A percentile compares a stretch with the other conserved stretches of the same genome.
phyloP scores from a whole-genome alignment of 2,888 invertebrate species.

The Polia nebulosa region DNA sequence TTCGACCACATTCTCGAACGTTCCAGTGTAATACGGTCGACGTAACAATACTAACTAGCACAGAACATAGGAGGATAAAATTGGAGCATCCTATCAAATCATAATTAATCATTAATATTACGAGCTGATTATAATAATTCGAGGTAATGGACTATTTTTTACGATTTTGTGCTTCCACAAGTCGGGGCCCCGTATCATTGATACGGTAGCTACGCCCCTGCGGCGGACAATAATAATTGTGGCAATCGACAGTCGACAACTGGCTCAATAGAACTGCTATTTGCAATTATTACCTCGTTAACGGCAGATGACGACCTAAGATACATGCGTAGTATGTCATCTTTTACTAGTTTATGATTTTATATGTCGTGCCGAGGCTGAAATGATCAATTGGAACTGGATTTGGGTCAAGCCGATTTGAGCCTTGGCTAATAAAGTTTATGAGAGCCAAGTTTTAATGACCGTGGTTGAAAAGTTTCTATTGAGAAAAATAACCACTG shows the following conservation, averaged over 20 bases:
- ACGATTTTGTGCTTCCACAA: too few species aligned
- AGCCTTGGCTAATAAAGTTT: conserved; percentile 46
- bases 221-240: too few species aligned
- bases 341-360: conserved; percentile 46
- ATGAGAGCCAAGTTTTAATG: conserved; percentile 44
- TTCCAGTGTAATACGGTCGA: too few species aligned
- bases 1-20: too few species aligned
- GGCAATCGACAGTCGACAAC: conserved; percentile 74
- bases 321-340: conserved; percentile 45
- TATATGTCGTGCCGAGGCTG: conserved; percentile 32
- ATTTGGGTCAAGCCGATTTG: conserved; percentile 50
- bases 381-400: conserved; percentile 44
- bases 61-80: too few species aligned
- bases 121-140: too few species aligned
- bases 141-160: too few species aligned
- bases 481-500: conserved; percentile 10
- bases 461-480: conserved; percentile 21
- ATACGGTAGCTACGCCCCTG: too few species aligned
- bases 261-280: conserved; percentile 66
- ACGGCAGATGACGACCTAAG: conserved; percentile 43
- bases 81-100: too few species aligned
- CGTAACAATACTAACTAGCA: too few species aligned
- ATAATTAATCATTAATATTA: too few species aligned
- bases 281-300: conserved; percentile 63
- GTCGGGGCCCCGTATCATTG: too few species aligned